A percentile compares a stretch with the other conserved stretches of the same genome.
phyloP scores from a whole-genome alignment of 1,140 invertebrate species.

The Monochamus saltuarius region DNA sequence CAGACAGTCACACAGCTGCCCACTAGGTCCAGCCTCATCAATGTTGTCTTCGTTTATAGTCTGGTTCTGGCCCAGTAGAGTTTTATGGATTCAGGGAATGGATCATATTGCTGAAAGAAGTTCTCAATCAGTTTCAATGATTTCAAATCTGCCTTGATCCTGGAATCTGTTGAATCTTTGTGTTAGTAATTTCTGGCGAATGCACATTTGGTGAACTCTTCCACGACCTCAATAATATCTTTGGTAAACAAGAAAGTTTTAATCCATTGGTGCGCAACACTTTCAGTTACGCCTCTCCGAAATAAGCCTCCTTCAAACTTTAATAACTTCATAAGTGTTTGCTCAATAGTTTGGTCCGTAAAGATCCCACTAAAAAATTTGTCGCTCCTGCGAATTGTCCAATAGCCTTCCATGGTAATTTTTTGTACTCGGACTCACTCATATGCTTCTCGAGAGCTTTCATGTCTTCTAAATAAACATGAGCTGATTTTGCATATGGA shows the following conservation, averaged over 20 bases:
- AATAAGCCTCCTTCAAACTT: constrained; percentile 39
- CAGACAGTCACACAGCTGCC: no score
- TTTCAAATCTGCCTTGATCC: no score
- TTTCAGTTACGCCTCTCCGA: constrained; percentile 30
- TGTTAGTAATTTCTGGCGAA: no score
- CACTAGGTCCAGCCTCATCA: no score
- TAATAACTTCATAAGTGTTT: constrained; percentile 48
- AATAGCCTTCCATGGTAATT: constrained; percentile 28
- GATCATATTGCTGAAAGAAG: no score
- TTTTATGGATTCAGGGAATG: no score
- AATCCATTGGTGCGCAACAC: constrained; percentile 25
- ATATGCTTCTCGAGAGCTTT: not conserved
- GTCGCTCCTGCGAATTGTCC: constrained; percentile 44
- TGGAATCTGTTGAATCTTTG: no score
- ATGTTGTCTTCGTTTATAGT: no score
- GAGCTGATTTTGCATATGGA: constrained; percentile 41
- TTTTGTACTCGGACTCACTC: not conserved
- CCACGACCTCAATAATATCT: no score
- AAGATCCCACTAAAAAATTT: constrained; percentile 50
- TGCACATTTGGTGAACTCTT: no score
- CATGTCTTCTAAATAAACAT: constrained; percentile 20
- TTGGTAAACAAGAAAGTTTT: not conserved
- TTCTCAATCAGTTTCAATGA: no score
- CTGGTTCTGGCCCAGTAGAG: no score
- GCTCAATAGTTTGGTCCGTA: constrained; percentile 50